A percentile compares a stretch with the other conserved stretches of the same genome.
Conservation (phyloP, 2,888 invertebrate species). For the Odontocerum albicorne region DNA sequence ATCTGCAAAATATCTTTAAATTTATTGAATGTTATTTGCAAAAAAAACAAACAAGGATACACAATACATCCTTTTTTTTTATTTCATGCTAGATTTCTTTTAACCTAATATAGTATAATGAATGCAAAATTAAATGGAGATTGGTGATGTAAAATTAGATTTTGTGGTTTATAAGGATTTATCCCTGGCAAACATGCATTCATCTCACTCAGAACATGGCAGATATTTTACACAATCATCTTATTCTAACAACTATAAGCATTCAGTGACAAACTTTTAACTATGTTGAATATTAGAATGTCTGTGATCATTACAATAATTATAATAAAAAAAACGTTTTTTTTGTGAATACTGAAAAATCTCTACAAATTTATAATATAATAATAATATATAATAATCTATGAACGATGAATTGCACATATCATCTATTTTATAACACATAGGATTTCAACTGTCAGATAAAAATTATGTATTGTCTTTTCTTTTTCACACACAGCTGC, state of each 20-base stretch:
- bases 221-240: conserved; percentile 22
- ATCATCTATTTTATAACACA: conserved; percentile 33
- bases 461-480: conserved; percentile 14
- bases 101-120: no score
- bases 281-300: conserved; percentile 14
- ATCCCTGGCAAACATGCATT: conserved; percentile 6
- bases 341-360: conserved; percentile 32
- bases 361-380: conserved; percentile 30
- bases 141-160: no score
- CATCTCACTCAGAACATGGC: conserved; percentile 12
- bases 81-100: no score
- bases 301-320: conserved; percentile 23
- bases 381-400: conserved; percentile 28
- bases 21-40: no score
- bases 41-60: no score
- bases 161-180: no score
- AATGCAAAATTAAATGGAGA: no score
- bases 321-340: conserved; percentile 23
- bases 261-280: conserved; percentile 23
- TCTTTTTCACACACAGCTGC: conserved; percentile 2
- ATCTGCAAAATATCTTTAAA: no score
- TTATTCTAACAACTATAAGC: conserved; percentile 28
- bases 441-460: conserved; percentile 25
- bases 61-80: no score
- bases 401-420: conserved; percentile 35